Percentiles rank a stretch among this genome's conserved stretches.
Evolutionary conservation across 2,888 invertebrate genomes (phyloP).

Genomic region (Liposcelis brunnea): DNA sequence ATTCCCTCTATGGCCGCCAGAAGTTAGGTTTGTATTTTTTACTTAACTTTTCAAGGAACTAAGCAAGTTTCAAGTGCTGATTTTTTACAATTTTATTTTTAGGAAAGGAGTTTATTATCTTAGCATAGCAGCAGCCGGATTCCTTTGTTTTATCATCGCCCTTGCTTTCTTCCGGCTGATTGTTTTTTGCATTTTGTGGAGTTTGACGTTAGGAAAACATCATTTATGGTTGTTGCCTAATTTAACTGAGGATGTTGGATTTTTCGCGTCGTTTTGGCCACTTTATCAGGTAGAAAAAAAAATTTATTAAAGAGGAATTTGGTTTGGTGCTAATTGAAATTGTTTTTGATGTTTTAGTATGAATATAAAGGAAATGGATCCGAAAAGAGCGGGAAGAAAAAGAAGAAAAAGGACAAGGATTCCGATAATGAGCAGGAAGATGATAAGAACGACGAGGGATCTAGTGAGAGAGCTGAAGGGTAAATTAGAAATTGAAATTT

Average conservation of each 20-base stretch:
- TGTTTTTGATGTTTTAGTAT: conserved; percentile 36
- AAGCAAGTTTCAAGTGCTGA: not conserved
- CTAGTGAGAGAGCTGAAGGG: not conserved
- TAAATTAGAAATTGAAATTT: not conserved
- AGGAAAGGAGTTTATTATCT: conserved; percentile 92
- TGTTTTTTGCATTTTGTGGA: conserved; percentile 83
- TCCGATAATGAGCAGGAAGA: conserved; percentile 8
- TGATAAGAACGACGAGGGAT: not conserved
- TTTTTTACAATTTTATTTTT: conserved; percentile 9
- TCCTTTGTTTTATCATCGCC: conserved; percentile 83
- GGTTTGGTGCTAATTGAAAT: not conserved
- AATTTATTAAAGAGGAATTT: not conserved
- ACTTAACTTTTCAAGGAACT: no score
- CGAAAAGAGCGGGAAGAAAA: not conserved
- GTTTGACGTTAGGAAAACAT: conserved; percentile 69
- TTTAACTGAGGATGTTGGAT: conserved; percentile 95
- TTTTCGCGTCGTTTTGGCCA: conserved; percentile 97
- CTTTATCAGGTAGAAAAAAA: conserved; percentile 57
- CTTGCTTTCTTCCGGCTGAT: conserved; percentile 77
- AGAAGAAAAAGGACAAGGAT: conserved; percentile 8
- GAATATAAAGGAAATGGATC: conserved; percentile 52
- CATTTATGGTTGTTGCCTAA: conserved; percentile 99
- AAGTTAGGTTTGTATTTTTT: conserved; percentile 44
- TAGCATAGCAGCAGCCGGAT: conserved; percentile 85
- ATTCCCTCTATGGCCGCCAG: conserved; percentile 97